These are phyloP conservation scores for Drosophila heteroneura DNA, from an alignment of 2,888 invertebrate species.

Conservation along the genomic window DNA sequence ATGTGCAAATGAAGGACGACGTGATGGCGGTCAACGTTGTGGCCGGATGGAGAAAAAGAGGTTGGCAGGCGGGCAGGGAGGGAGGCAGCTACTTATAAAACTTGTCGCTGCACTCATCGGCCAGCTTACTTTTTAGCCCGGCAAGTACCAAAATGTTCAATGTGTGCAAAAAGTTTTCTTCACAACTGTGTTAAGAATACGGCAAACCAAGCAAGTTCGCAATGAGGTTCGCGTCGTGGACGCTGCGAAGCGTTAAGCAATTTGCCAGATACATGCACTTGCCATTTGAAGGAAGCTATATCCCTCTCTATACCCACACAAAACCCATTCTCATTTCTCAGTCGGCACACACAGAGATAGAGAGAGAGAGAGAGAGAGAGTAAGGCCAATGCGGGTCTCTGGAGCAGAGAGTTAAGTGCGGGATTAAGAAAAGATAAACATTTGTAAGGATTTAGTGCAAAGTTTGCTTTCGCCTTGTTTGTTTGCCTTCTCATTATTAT, in stretches of 20 bases:
- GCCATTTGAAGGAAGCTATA: slow-evolving; percentile 10
- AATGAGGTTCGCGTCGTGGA: slow-evolving; percentile 40
- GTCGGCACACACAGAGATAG: neutral
- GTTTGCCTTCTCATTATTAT: slow-evolving; percentile 75
- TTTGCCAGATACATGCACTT: slow-evolving; percentile 72
- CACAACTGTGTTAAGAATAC: slow-evolving; percentile 81
- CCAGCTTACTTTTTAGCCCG: slow-evolving; percentile 31
- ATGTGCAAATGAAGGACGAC: slow-evolving; percentile 80
- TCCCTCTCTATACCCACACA: neutral
- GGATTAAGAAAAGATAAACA: slow-evolving; percentile 85
- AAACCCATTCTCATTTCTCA: slow-evolving; percentile 24
- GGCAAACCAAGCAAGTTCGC: slow-evolving; percentile 40
- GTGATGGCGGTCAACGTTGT: slow-evolving; percentile 57
- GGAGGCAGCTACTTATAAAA: slow-evolving; percentile 71
- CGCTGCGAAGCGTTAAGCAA: slow-evolving; percentile 78
- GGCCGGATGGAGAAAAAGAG: neutral
- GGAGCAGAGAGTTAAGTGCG: slow-evolving; percentile 76
- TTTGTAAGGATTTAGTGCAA: slow-evolving; percentile 84
- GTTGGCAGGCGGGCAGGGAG: neutral
- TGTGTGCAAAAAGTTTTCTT: slow-evolving; percentile 64
- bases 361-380: neutral
- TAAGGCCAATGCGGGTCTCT: slow-evolving; percentile 73
- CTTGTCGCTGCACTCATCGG: slow-evolving; percentile 60
- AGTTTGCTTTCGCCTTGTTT: slow-evolving; percentile 77
- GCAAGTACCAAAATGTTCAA: slow-evolving; percentile 60